Evolutionary conservation across 1,140 invertebrate species (phyloP).

Genomic region (Venturia canescens): DNA sequence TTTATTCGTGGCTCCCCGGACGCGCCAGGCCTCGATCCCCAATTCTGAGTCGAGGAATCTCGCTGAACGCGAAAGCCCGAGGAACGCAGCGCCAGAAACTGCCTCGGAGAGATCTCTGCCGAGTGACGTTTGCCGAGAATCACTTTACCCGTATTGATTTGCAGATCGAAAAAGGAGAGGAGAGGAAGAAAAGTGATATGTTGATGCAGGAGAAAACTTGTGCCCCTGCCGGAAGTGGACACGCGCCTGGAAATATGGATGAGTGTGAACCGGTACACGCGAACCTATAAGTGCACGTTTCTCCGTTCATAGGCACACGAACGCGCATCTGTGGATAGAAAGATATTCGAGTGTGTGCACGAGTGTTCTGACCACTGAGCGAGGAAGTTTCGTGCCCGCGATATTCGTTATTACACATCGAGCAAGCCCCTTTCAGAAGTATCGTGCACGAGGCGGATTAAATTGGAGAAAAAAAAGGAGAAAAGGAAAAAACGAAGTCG

Average conservation of each 20-base stretch:
- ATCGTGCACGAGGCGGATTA: not conserved
- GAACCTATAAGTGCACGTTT: conserved; percentile 30
- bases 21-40: conserved; percentile 19
- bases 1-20: conserved; percentile 24
- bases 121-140: not conserved
- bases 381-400: conserved; percentile 29
- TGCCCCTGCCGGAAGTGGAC: conserved; percentile 31
- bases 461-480: too few relatives aligned
- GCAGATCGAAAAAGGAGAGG: not conserved
- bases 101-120: not conserved
- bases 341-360: not conserved
- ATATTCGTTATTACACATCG: conserved; percentile 17
- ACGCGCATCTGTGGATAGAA: too few relatives aligned
- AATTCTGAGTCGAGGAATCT: conserved; percentile 40
- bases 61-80: not conserved
- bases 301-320: not conserved
- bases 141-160: too few relatives aligned
- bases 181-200: conserved; percentile 18
- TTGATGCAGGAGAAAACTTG: conserved; percentile 14
- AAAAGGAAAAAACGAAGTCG: not conserved
- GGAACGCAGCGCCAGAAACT: conserved; percentile 1
- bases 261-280: conserved; percentile 43
- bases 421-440: not conserved
- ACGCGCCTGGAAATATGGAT: conserved; percentile 40
- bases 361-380: not conserved